Base-by-base conservation (phyloP, 2,113 vertebrate species). In the Sula dactylatra region DNA sequence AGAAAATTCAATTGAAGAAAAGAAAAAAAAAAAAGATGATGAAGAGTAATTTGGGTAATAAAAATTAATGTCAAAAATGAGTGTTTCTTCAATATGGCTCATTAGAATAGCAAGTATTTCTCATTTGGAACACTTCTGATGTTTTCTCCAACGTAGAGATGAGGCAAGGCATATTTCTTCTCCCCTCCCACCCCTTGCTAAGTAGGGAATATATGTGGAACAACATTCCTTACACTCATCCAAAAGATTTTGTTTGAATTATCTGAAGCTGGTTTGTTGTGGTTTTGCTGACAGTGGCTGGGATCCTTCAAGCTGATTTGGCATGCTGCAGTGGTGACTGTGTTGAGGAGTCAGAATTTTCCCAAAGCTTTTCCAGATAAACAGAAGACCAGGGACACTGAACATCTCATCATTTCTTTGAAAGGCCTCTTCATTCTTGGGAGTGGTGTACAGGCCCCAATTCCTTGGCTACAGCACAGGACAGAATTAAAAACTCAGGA, bases 251-350 rank as follows among this genome's bases (percentile, higher is more conserved):
- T 73, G 76, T 94, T 96, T 96, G 72, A 90, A 82, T 91, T 82
- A 73, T 95, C 66, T 95, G 42, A 66, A 74, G 77, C 42, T 66
- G 31, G 27, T 52, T 94, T 82, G 61, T 93, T 86, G 83, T 87
- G 86, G 90, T 79, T 97, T 97, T 94, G 71, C 82, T 92, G 91
- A 73, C 82, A 77, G 82, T 92, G 95, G 69, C 93, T 96, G 90
- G 94, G 91, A 80, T 95, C 25, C 89, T 88, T 96, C 66, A 89
- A 89, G 72, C 65, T 77, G 61, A 59, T 78, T 86, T 94, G 85
- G 90, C 92, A 59, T 96, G 91, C 86, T 90, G 54, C 90, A 90
- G 73, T 47, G 44, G 74, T 95, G 84, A 83, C 89, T 91, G 20
- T n/a, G 7, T 81, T 71, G 77, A 81, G 62, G 55, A 92, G 45